Conservation (phyloP, 2,797 vertebrate genomes). For the Siniperca undulata region DNA sequence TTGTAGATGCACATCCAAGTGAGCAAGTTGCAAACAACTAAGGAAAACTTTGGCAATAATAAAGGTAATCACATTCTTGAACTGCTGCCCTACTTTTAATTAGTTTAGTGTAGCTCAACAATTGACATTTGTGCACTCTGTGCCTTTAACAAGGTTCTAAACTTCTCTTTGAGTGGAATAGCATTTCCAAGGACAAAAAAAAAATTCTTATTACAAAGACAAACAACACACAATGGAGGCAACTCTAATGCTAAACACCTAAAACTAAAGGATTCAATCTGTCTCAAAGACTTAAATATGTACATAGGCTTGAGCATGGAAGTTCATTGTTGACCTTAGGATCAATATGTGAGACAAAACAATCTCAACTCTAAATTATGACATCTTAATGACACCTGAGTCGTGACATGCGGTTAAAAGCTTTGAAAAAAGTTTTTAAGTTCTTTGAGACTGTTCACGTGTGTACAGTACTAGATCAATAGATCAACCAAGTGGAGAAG, state of each 20-base stretch:
- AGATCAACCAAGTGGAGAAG: neutral
- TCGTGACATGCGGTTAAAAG: too few species aligned
- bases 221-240: neutral
- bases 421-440: too few species aligned
- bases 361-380: too few species aligned
- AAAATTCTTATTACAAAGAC: neutral
- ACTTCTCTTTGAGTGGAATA: neutral
- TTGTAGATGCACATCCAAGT: neutral
- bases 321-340: neutral
- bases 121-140: neutral
- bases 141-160: neutral
- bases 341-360: neutral
- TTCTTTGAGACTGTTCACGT: too few species aligned
- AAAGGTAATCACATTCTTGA: neutral
- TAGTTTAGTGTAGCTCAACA: neutral
- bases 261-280: neutral
- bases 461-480: neutral
- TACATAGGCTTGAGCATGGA: neutral
- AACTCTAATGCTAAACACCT: neutral
- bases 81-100: slow-evolving; percentile 1
- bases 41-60: neutral
- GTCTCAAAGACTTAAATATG: neutral
- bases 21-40: neutral
- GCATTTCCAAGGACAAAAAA: neutral
- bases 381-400: too few species aligned